Conservation (phyloP, 2,113 vertebrate genomes). For the Eira barbara region DNA sequence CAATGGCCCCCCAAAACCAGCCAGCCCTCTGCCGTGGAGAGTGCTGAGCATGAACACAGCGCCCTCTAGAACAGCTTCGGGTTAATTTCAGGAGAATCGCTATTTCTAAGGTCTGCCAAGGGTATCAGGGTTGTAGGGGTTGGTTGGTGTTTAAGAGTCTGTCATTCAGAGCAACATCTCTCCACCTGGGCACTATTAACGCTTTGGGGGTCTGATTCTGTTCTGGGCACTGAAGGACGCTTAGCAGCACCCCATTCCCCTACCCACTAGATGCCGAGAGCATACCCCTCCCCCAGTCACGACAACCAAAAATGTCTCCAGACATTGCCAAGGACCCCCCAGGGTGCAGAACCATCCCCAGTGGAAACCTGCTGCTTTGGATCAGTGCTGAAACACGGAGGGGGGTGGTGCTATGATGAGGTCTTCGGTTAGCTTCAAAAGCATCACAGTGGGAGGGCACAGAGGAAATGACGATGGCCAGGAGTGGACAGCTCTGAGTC, state of each 20-base stretch:
- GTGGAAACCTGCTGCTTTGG: neutral
- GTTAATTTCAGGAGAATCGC: neutral
- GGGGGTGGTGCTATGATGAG: neutral
- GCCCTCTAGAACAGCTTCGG: neutral
- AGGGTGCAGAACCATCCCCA: neutral
- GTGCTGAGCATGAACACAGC: neutral
- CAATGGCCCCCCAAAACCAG: neutral
- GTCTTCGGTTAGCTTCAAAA: neutral
- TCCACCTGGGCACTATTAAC: rapidly evolving
- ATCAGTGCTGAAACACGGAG: rapidly evolving
- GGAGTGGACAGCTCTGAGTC: rapidly evolving
- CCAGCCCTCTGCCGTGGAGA: neutral
- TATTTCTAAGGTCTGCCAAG: neutral
- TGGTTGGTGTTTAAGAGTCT: neutral
- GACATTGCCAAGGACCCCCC: neutral
- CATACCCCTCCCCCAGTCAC: neutral
- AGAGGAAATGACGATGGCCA: rapidly evolving
- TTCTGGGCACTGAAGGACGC: no score
- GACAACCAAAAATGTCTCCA: neutral
- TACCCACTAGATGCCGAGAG: neutral
- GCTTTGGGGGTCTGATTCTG: neutral
- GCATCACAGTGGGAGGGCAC: rapidly evolving
- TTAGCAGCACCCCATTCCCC: neutral
- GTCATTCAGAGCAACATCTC: neutral
- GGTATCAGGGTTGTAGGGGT: no score